Base-by-base conservation (phyloP, 1,140 invertebrate species). In the Hylaeus anthracinus region DNA sequence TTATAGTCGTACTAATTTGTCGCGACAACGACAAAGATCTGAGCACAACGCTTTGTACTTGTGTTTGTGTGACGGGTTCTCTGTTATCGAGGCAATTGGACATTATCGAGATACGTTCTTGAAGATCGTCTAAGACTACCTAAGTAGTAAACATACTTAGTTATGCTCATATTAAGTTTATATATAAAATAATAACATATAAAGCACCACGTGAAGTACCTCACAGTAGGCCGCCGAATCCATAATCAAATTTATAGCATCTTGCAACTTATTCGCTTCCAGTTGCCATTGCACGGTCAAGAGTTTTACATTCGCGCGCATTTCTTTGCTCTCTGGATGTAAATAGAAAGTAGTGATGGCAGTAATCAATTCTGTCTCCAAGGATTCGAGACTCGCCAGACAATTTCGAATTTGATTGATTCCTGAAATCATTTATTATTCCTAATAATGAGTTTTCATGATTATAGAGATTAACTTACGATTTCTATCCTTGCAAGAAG, bases 201-300 rank as follows among this genome's bases (percentile, higher is more conserved):
- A 26, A 26, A 26, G 26, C 26, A 26, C 26, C 26, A 26, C 26
- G 26, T 26, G 26, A 72, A 60, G 85, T 92, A 96, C 95, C 90
- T 96, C 94, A 84, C 95, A 94, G 90, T 95, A 96, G 60, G 95
- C 95, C 55, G 94, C 91, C 1, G 95, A 95, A 91, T 96, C 95
- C 5, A 96, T 95, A 84, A 96, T 95, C 10, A 95, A 86, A 91
- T 95, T 95, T 14, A 96, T 93, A 53, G 92, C 91, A 60, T 94
- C 91, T 73, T 94, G 93, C 72, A 96, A 94, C 58, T 93, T 92
- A 66, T 92, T 92, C 12, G 95, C 93, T 90, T 96, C 95, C 48
- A 92, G 82, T 56, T 94, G 92, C 95, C 95, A 96, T 79, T 94
- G 93, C 14, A 91, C 88, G 12, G 94, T 93, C 14, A 96, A 89